Conservation (phyloP, 2,113 vertebrate genomes). For the Balaenoptera acutorostrata region DNA sequence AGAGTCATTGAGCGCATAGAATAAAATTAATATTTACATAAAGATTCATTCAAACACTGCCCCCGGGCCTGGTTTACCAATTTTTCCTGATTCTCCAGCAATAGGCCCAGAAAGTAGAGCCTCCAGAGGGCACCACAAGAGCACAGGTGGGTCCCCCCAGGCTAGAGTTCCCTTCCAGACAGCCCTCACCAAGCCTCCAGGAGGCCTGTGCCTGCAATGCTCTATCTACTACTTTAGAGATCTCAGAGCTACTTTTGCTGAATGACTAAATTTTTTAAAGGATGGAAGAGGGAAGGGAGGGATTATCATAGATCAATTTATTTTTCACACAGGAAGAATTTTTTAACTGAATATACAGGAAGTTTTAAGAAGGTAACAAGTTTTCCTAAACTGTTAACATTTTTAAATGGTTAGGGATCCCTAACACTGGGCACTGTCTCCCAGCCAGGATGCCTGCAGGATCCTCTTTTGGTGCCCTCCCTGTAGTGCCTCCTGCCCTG, state of each 20-base stretch:
- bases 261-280: neutral
- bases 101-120: neutral
- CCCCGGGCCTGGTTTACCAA: neutral
- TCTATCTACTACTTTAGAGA: neutral
- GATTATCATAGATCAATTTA: neutral
- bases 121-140: neutral
- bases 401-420: neutral
- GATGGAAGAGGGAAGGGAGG: neutral
- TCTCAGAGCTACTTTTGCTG: neutral
- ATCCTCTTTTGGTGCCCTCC: neutral
- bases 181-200: neutral
- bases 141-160: neutral
- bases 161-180: neutral
- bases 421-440: accelerated
- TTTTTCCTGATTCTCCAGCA: neutral
- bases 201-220: neutral
- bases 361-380: neutral
- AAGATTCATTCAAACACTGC: neutral
- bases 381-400: neutral
- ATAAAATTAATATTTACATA: neutral
- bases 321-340: neutral
- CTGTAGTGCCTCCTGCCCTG: accelerated
- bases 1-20: neutral
- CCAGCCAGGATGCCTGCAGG: neutral
- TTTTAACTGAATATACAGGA: neutral